Base-by-base conservation (phyloP, 2,888 invertebrate species). In the Monochamus alternatus region DNA sequence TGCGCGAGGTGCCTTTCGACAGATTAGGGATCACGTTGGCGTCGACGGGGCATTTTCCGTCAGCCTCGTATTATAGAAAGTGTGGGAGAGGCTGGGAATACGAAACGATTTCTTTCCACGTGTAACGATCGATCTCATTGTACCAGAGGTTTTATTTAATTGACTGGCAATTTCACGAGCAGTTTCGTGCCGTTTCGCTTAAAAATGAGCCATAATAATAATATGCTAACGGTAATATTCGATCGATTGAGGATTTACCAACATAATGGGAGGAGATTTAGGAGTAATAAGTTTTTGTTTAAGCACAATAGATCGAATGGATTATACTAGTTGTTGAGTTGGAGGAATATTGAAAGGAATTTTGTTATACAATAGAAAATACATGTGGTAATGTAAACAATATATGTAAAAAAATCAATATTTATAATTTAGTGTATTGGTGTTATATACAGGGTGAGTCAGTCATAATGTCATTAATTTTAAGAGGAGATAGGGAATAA, bases 51-150 rank as follows among this genome's bases (percentile, higher is more conserved):
- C 38, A 30, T 67, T 67, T 67, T 67, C 22, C 14, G 47, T 68
- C 68, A 22, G 22, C 59, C 9, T n/a, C 51, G 43, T 38, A 44
- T 22, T 38, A 7, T 30, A 59, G 59, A 68, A 68, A 68, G 59
- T 59, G 68, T 68, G 68, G 68, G 68, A 58, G 68, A 68, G 30
- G 14, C 22, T 68, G 32, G 58, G 67, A 55, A 32, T 66, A 30
- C 52, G 38, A 38, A 59, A 68, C 43, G 52, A 68, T 68, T 58
- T 9, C 32, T 47, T 44, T 30, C 30, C 38, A 43, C 59, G 68
- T 59, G 68, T 43, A 67, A 4, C 38, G 68, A 59, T 68, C 14
- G 68, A 68, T 68, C 58, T 58, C 59, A 68, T 68, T 59, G 58
- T 59, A 51, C 22, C 38, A 30, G 10, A 52, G 51, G 52, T 55